phyloP scores from a whole-genome alignment of 2,113 vertebrate genomes.

The Oryzias curvinotus region DNA sequence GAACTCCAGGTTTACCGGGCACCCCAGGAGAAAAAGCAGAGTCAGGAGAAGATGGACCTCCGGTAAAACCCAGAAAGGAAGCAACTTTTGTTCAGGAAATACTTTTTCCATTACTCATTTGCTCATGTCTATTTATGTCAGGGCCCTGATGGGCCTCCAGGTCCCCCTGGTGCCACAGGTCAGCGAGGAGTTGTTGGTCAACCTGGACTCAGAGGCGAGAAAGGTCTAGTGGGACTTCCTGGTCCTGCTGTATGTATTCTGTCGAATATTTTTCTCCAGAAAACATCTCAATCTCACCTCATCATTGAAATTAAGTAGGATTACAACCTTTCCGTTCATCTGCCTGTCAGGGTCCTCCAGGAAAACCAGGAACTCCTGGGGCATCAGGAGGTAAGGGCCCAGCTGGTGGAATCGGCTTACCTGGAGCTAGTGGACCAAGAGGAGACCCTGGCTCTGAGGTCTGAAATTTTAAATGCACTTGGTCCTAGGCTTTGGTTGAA shows the following conservation, averaged over 20 bases:
- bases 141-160: slow-evolving; percentile 94
- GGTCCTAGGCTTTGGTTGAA: background rate
- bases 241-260: slow-evolving; percentile 86
- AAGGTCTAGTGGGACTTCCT: slow-evolving; percentile 89
- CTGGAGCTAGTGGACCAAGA: slow-evolving; percentile 85
- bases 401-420: slow-evolving; percentile 84
- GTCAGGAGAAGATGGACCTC: slow-evolving; percentile 91
- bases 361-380: slow-evolving; percentile 87
- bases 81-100: background rate
- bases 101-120: background rate
- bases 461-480: slow-evolving; percentile 43
- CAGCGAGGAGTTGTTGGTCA: slow-evolving; percentile 93
- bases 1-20: slow-evolving; percentile 83
- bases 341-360: slow-evolving; percentile 85
- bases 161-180: slow-evolving; percentile 88
- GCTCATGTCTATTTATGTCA: slow-evolving; percentile 48
- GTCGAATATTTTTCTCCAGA: background rate
- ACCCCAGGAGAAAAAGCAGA: slow-evolving; percentile 91
- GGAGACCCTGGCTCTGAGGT: slow-evolving; percentile 94
- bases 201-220: slow-evolving; percentile 91
- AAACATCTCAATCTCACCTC: background rate
- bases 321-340: background rate
- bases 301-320: background rate
- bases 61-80: slow-evolving; percentile 64
- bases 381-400: slow-evolving; percentile 86